These are phyloP conservation scores for Exocentrus adspersus DNA, from an alignment of 2,888 invertebrate genomes.

Conservation along the genomic window DNA sequence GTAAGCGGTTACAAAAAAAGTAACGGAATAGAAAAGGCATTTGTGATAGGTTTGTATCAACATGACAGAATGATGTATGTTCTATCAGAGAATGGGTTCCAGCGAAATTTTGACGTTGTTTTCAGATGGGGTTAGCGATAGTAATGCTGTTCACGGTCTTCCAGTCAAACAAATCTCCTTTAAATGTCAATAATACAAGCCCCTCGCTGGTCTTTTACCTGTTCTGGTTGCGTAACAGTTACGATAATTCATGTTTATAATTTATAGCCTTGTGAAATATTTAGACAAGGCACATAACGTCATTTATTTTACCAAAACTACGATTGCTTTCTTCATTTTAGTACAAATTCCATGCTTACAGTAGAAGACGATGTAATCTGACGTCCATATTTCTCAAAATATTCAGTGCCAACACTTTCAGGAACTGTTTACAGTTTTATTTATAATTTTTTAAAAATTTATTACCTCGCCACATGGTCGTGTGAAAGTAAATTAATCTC, in stretches of 20 bases:
- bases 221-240: background rate
- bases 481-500: conserved; percentile 9
- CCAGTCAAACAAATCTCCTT: conserved; percentile 26
- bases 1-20: conserved; percentile 17
- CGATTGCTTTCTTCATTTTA: too few relatives aligned
- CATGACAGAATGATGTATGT: conserved; percentile 29
- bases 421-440: background rate
- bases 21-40: conserved; percentile 22
- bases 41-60: conserved; percentile 26
- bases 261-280: background rate
- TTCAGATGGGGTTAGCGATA: conserved; percentile 19
- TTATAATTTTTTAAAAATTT: conserved; percentile 8
- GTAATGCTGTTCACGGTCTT: conserved; percentile 16
- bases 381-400: background rate
- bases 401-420: background rate
- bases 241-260: background rate
- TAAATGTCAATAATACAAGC: conserved; percentile 17
- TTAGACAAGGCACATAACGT: too few relatives aligned
- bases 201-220: conserved; percentile 17
- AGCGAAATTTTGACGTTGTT: conserved; percentile 28
- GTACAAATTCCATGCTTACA: too few relatives aligned
- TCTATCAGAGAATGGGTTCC: conserved; percentile 23
- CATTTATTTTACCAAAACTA: too few relatives aligned
- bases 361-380: background rate
- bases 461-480: background rate